Base-by-base conservation (phyloP, 37 sponge, comb jelly and placozoan genomes). In the Ianthella basta region DNA sequence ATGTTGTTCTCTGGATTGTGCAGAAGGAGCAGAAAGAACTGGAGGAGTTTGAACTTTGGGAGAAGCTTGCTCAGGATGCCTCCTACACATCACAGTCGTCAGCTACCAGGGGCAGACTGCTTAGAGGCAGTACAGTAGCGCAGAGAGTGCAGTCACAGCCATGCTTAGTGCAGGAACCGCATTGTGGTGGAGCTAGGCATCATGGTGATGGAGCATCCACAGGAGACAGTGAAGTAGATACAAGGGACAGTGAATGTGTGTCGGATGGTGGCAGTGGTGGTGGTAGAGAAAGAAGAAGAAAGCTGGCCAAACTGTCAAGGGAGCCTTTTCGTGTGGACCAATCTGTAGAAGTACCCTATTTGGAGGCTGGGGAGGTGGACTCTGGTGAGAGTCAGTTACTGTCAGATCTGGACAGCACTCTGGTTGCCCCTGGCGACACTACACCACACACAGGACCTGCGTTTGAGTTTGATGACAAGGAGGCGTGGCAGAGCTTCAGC, bases 1-100 rank as follows among this genome's bases (percentile, higher is more conserved):
- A 53, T 64, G 20, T 15, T 69, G 19, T 18, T 61, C 20, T 72
- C n/a, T 82, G 27, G 54, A 55, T 24, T n/a, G 19, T 83, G 25
- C 59, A 94, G 94, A 27, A 64, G 56, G 96, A 96, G 50, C 65
- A 89, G 55, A 83, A 81, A 33, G 96, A 96, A 60, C 53, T 96
- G 50, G 83, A 55, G 35, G 96, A 96, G 77, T 96, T 96, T 91
- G 94, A 91, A 82, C 35, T 82, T 39, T 83, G 93, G 59, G 96
- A 96, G 66, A 75, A 68, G 56, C 85, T 86, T 25, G 87, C 89
- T 6, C 67, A 82, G 13, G 86, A 87, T 24, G 30, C 64, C 8
- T 86, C 90, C 0, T 85, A 84, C 74, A 80, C 86, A 0, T 96
- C 96, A 20, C 91, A 93, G 33, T 65, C 73, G 8, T 93, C 94